A percentile compares a stretch with the other conserved stretches of the same genome.
phyloP scores from a whole-genome alignment of 2,888 invertebrate species.

The Aphidius colemani region DNA sequence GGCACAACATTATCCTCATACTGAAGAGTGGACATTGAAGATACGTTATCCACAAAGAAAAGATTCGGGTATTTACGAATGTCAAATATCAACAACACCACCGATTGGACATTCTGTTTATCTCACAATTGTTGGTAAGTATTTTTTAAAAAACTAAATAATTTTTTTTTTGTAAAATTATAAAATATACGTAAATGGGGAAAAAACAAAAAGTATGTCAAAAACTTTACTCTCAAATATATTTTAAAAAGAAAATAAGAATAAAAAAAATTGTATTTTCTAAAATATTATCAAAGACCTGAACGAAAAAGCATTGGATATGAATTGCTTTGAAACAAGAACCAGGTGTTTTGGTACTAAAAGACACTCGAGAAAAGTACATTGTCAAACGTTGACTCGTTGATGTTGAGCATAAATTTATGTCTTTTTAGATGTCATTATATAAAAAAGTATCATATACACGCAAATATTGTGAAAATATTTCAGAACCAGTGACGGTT shows the following conservation, averaged over 20 bases:
- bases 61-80: slow-evolving; percentile 83
- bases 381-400: slow-evolving; percentile 12
- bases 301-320: not conserved
- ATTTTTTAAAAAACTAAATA: too few species aligned
- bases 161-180: not conserved
- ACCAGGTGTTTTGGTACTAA: slow-evolving; percentile 18
- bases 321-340: not conserved
- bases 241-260: not conserved
- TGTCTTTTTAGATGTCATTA: not conserved
- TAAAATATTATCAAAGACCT: not conserved
- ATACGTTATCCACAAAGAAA: slow-evolving; percentile 75
- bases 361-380: slow-evolving; percentile 23
- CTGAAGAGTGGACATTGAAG: slow-evolving; percentile 85
- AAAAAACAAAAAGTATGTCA: too few species aligned
- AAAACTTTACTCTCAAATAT: too few species aligned
- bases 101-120: slow-evolving; percentile 83
- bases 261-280: not conserved
- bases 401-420: not conserved
- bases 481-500: slow-evolving; percentile 79
- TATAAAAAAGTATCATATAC: not conserved
- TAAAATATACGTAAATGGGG: not conserved
- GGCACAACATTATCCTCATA: slow-evolving; percentile 83
- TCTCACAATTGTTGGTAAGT: slow-evolving; percentile 83
- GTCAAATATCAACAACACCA: slow-evolving; percentile 89
- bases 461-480: slow-evolving; percentile 5